Conservation (phyloP, 2,888 invertebrate species). For the Drosophila aldrichi region DNA sequence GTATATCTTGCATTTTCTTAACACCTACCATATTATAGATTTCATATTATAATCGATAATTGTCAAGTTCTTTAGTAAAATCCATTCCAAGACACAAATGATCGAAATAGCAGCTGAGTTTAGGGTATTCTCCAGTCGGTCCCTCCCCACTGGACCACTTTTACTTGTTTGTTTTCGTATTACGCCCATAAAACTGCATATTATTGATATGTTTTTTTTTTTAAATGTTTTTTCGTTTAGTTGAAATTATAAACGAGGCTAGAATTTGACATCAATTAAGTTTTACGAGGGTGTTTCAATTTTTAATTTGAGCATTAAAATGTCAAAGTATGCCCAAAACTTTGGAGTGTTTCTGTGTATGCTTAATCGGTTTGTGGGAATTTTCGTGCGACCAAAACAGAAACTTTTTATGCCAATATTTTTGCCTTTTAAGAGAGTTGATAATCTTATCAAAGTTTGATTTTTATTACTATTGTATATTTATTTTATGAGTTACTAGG, state of each 20-base stretch:
- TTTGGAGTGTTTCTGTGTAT: background rate
- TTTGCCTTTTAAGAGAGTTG: background rate
- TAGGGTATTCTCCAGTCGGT: background rate
- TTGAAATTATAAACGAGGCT: slow-evolving; percentile 5
- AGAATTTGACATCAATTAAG: slow-evolving; percentile 49
- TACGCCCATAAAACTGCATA: slow-evolving; percentile 41
- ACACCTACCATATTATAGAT: too few relatives aligned
- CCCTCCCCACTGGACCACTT: background rate
- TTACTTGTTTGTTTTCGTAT: slow-evolving; percentile 7
- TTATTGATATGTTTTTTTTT: slow-evolving; percentile 2
- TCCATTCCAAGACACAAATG: too few relatives aligned
- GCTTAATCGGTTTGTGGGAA: background rate
- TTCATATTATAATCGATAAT: too few relatives aligned
- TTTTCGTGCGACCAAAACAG: slow-evolving; percentile 22
- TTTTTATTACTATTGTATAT: background rate
- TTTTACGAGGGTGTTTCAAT: slow-evolving; percentile 36
- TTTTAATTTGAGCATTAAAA: slow-evolving; percentile 43
- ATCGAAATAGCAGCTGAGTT: background rate
- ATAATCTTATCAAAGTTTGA: slow-evolving; percentile 34
- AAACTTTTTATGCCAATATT: background rate
- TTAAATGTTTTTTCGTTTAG: background rate
- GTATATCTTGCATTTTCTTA: too few relatives aligned
- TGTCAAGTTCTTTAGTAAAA: too few relatives aligned
- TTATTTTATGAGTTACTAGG: slow-evolving; percentile 12
- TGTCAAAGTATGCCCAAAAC: slow-evolving; percentile 22